Evolutionary conservation across 2,797 vertebrate genomes (phyloP), one percentile per base, ranked within the genome.

Genomic region (Tiaroga cobitis): DNA sequence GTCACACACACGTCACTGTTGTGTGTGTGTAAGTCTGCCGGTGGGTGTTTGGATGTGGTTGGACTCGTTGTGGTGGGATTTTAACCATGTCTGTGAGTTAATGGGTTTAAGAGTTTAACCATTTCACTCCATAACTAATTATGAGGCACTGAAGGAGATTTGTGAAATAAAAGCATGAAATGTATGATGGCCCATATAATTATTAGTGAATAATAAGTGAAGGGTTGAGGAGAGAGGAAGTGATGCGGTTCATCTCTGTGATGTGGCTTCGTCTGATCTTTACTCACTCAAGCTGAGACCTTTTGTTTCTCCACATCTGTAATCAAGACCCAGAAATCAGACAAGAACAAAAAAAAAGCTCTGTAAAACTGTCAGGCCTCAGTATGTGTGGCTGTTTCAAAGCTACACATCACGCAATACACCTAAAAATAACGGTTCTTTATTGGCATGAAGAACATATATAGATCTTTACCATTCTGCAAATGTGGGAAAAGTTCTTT

Each of bases 201-300:
- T 10, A 10, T 54, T 6, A 39, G 34, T 16, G 8, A 8, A 77
- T 79, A 43, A 29, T 26, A 39, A 26, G n/a, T 46, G 59, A 43
- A 21, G 51, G 7, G 34, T 8, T 29, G 4, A 0, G 43, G 26
- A 19, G 26, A 79, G 19, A 72, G 26, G 65, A 56, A 72, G 59
- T 85, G 4, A 32, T 37, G 79, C 56, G 81, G 61, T 84, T 59
- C 56, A 54, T 73, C 49, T 85, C 73, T 85, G 26, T 88, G 86
- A 90, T 90, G 89, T 89, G 89, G 88, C 77, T 46, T 90, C 4
- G 70, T 39, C 74, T 37, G 68, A 76, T 88, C 82, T 56, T 56
- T 19, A 72, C 81, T 80, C 83, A 69, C 63, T 81, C 81, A 39
- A 16, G 34, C 68, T 19, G 18, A 83, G 34, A 19, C 10, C 73